Base-by-base conservation (phyloP, 92 coral and sea anemone genomes). In the Porites cylindrica region DNA sequence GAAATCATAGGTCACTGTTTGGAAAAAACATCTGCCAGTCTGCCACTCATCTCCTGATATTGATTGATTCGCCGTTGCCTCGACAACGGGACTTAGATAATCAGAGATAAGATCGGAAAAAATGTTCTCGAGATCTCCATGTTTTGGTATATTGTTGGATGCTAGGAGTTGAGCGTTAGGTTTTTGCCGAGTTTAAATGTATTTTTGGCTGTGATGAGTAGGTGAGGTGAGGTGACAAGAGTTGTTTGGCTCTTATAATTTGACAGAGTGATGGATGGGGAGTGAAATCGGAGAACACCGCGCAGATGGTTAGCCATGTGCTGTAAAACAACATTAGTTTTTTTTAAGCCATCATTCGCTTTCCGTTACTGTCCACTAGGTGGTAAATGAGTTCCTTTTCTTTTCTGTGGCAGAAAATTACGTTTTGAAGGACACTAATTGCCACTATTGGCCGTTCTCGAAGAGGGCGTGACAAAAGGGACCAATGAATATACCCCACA, bases 401-500 rank as follows among this genome's bases (percentile, higher is more conserved):
- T 61, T 83, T 72, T 29, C 51, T 74, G 69, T 70, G 66, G 78
- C 73, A 75, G 74, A 83, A 83, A 73, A 83, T 75, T 50, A 53
- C 62, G 74, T 59, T 82, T 82, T 82, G 76, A 60, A 65, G 87
- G 79, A 26, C 43, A 24, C 8, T 83, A 83, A 83, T 83, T 83
- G 80, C 29, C 64, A 20, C 63, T 24, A 83, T 83, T 83, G 87
- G 87, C 16, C 80, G 53, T 13, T 18, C 18, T 47, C 72, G 61
- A 4, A 1, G 80, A 73, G 87, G 87, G 87, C 87, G 87, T 73
- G 80, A 83, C 66, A 24, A 74, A 18, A 24, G 69, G 47, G 76
- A 80, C 98, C 98, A 95, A 93, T 95, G 80, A 75, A 79, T 79
- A 14, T 73, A 19, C 10, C 86, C 79, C 26, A 80, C 94, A 95